Conservation (phyloP, 2,113 vertebrate species). For the Dromas ardeola region DNA sequence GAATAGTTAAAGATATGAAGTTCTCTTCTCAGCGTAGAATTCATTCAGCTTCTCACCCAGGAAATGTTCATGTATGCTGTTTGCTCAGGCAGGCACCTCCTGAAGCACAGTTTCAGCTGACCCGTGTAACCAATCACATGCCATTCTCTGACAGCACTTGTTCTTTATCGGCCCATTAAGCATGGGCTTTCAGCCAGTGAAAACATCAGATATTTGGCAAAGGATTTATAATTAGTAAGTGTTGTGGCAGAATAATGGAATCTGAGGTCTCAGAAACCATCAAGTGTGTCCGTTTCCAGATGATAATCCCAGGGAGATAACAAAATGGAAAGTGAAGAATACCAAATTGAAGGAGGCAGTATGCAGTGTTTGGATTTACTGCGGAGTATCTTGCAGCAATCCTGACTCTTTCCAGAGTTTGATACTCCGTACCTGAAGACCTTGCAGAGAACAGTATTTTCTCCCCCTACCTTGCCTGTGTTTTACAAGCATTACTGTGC, state of each 20-base stretch:
- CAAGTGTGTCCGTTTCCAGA: background rate
- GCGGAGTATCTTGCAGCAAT: background rate
- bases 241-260: slow-evolving; percentile 49
- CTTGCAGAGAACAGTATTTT: background rate
- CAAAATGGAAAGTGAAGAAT: background rate
- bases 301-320: background rate
- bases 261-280: background rate
- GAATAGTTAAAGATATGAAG: background rate
- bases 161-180: slow-evolving; percentile 52
- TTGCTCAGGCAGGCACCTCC: background rate
- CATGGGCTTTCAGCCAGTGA: slow-evolving; percentile 48
- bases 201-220: slow-evolving; percentile 35
- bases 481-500: background rate
- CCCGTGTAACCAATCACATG: background rate
- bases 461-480: background rate
- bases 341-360: background rate
- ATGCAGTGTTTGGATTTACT: background rate
- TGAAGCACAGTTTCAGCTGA: slow-evolving; percentile 9
- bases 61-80: background rate
- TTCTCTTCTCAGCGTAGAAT: background rate
- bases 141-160: slow-evolving; percentile 1
- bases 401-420: background rate
- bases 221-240: slow-evolving; percentile 26
- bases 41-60: background rate
- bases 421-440: background rate